phyloP scores from a whole-genome alignment of 2,888 invertebrate genomes.

The Cetonia aurata region DNA sequence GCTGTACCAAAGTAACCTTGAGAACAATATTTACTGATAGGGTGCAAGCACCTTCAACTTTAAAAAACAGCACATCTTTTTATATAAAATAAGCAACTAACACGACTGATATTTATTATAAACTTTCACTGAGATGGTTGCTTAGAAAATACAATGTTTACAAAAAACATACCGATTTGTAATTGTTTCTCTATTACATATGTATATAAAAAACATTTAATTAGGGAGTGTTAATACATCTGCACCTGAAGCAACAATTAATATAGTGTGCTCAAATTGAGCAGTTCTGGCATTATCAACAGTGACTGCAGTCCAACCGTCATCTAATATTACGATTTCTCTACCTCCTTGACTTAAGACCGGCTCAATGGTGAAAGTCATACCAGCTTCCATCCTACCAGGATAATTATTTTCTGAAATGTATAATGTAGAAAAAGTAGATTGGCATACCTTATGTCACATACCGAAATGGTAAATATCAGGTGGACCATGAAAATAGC shows the following conservation, averaged over 20 bases:
- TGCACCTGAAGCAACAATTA: conserved; percentile 82
- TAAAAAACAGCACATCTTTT: no score
- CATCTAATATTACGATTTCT: conserved; percentile 79
- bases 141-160: no score
- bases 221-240: conserved; percentile 79
- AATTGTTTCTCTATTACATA: background rate
- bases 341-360: conserved; percentile 81
- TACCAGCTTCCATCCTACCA: conserved; percentile 85
- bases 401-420: conserved; percentile 74
- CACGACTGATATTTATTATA: no score
- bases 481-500: conserved; percentile 93
- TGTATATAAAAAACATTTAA: conserved; percentile 33
- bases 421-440: conserved; percentile 40
- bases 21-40: no score
- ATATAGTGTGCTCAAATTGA: conserved; percentile 92
- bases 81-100: no score
- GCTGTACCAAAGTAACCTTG: no score
- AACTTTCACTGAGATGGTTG: no score
- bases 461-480: conserved; percentile 88
- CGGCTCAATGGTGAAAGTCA: conserved; percentile 97
- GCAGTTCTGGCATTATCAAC: conserved; percentile 85
- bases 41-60: no score
- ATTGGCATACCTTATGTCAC: conserved; percentile 26
- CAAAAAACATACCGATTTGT: no score
- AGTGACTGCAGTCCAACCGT: conserved; percentile 94